These are phyloP conservation scores for Anguilla obscura DNA, from an alignment of 2,797 vertebrate species.

Conservation along the genomic window DNA sequence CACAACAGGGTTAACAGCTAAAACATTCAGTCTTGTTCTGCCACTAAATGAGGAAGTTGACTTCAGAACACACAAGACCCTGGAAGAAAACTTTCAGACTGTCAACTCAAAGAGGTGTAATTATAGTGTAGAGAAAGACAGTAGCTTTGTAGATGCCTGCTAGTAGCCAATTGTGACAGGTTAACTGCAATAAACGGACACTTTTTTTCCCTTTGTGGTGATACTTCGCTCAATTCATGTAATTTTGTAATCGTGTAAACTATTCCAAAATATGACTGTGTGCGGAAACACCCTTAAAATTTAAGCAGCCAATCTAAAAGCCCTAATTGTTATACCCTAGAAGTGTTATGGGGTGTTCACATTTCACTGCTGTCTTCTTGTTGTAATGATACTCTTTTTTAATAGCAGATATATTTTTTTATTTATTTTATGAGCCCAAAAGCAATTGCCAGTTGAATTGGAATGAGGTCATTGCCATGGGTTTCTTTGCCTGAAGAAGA, in stretches of 20 bases:
- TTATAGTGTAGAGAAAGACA: neutral
- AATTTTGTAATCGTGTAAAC: neutral
- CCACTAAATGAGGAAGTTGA: neutral
- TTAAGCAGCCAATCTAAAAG: slow-evolving; percentile 3
- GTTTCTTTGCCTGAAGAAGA: neutral
- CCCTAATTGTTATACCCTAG: neutral
- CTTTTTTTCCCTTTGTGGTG: neutral
- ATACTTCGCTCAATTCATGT: neutral
- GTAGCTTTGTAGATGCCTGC: neutral
- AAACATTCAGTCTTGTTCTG: neutral
- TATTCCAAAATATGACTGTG: neutral
- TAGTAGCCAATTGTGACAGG: neutral
- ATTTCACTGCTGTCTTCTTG: neutral
- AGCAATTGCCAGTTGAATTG: neutral
- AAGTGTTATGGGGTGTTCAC: neutral
- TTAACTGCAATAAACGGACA: neutral
- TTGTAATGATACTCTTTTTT: neutral
- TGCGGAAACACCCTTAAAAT: neutral
- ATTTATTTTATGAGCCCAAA: neutral
- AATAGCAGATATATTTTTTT: neutral
- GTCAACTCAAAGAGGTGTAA: neutral
- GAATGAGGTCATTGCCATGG: neutral
- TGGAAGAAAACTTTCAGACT: neutral
- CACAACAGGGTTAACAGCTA: neutral
- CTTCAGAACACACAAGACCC: neutral